Evolutionary conservation across 2,888 invertebrate species (phyloP).

Genomic region (Chrysomela aeneicollis): DNA sequence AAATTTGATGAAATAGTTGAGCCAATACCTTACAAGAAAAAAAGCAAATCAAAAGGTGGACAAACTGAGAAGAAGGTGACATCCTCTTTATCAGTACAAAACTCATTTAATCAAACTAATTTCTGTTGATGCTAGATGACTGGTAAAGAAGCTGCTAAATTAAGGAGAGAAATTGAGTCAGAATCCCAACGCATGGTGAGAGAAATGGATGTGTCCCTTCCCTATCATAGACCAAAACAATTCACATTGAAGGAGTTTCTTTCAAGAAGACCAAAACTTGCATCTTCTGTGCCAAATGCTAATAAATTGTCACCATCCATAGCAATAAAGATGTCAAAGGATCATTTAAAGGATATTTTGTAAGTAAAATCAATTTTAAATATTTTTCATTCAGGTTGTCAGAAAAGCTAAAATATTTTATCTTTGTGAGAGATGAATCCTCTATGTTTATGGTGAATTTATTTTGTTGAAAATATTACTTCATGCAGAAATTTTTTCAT

Average conservation of each 20-base stretch:
- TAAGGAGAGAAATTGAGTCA: slow-evolving; percentile 80
- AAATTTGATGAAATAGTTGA: slow-evolving; percentile 32
- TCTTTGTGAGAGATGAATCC: too few relatives aligned
- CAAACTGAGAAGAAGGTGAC: slow-evolving; percentile 34
- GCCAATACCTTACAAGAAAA: slow-evolving; percentile 35
- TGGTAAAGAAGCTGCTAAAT: slow-evolving; percentile 72
- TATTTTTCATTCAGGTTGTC: slow-evolving; percentile 9
- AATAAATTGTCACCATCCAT: slow-evolving; percentile 59
- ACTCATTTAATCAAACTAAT: background rate
- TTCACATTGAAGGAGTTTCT: slow-evolving; percentile 83
- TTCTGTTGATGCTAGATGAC: slow-evolving; percentile 64
- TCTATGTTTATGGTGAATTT: too few relatives aligned
- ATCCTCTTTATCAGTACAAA: background rate
- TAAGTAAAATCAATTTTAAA: slow-evolving; percentile 59
- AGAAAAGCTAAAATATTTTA: too few relatives aligned
- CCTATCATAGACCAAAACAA: slow-evolving; percentile 87
- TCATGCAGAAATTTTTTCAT: too few relatives aligned
- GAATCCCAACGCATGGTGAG: slow-evolving; percentile 84
- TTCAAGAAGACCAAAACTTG: slow-evolving; percentile 62
- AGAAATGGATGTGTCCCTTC: slow-evolving; percentile 78
- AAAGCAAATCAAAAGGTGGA: slow-evolving; percentile 29
- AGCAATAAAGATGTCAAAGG: slow-evolving; percentile 72
- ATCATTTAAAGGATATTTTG: slow-evolving; percentile 72
- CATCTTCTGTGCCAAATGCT: slow-evolving; percentile 55
- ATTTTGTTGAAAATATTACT: too few relatives aligned